Base-by-base conservation (phyloP, 2,113 vertebrate species). In the Neodontobutis hainanensis region DNA sequence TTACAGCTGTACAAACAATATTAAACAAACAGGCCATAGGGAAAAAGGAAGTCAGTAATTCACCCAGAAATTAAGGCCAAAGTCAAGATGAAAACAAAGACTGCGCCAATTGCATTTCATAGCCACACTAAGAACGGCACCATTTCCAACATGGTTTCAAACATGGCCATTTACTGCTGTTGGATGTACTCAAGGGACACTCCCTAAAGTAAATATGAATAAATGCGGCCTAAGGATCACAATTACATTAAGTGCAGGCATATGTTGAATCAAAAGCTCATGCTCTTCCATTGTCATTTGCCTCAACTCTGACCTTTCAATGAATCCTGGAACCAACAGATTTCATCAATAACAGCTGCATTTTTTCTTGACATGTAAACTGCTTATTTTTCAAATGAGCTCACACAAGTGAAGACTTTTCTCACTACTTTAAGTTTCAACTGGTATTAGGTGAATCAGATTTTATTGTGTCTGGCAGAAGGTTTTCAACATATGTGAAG, bases 241-340 rank as follows among this genome's bases (percentile, higher is more conserved):
- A 91, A 91, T 93, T 91, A 92, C 74, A 70, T 72, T 91, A 92
- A 92, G 87, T 89, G 87, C 75, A 91, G 87, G 67, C 92, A 93
- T 85, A 91, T 93, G 92, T 84, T 75, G 83, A 85, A 87, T 88
- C 73, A 74, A 69, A 78, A 65, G 63, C 76, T 60, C 73, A 38
- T 75, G 70, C 64, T 64, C 56, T 81, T 75, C 64, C 88, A 87
- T 79, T 83, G 82, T 81, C 78, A 67, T 87, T 90, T 75, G 34
- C 57, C 71, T 87, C 85, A 87, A 81, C 85, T 85, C 58, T 77
- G 85, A 87, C 86, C 88, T 77, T 53, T 68, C 57, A 84, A 83
- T 76, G 61, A 89, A 80, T 85, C 73, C 87, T 88, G 85, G 83
- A 89, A 85, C 73, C 76, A 83, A 89, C 81, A 70, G 88, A 88